Conservation (phyloP, 1,140 invertebrate species). For the Batillaria attramentaria region DNA sequence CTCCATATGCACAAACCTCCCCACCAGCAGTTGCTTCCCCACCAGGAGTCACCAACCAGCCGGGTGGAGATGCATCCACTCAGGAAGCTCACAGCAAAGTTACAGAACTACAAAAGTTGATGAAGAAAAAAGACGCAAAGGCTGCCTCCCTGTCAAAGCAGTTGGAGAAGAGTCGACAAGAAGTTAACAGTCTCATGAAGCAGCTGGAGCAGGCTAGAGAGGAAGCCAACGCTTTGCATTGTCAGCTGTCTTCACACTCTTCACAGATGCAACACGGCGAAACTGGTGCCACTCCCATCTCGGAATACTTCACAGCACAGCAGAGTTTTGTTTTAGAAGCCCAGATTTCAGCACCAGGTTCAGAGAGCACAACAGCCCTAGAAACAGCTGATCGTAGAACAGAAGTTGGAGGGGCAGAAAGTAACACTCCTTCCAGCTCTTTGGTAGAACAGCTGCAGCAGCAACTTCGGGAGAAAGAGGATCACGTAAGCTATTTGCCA, state of each 20-base stretch:
- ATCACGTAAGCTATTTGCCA: constrained; percentile 25
- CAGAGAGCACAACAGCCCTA: too few species aligned
- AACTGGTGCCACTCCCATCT: constrained; percentile 6
- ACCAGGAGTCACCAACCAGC: not conserved
- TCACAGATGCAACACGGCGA: too few species aligned
- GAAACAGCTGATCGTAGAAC: too few species aligned
- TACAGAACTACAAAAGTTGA: constrained; percentile 34
- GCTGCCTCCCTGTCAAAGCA: constrained; percentile 35
- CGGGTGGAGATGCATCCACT: too few species aligned
- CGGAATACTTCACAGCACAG: constrained; percentile 20
- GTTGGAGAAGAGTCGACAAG: constrained; percentile 20
- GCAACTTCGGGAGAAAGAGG: constrained; percentile 21
- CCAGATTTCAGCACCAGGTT: constrained; percentile 5
- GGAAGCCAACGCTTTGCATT: not conserved
- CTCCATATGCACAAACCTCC: not conserved
- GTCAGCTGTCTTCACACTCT: too few species aligned
- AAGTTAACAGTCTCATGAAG: constrained; percentile 4
- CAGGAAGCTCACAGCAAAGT: constrained; percentile 35
- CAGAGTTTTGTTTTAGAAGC: not conserved
- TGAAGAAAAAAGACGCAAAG: constrained; percentile 49
- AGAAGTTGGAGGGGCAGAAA: too few species aligned
- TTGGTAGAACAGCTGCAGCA: constrained; percentile 10
- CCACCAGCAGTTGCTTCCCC: not conserved
- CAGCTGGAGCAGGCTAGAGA: constrained; percentile 27
- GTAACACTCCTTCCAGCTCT: too few species aligned